phyloP scores from a whole-genome alignment of 1,140 invertebrate species.

The Caerostris darwini region DNA sequence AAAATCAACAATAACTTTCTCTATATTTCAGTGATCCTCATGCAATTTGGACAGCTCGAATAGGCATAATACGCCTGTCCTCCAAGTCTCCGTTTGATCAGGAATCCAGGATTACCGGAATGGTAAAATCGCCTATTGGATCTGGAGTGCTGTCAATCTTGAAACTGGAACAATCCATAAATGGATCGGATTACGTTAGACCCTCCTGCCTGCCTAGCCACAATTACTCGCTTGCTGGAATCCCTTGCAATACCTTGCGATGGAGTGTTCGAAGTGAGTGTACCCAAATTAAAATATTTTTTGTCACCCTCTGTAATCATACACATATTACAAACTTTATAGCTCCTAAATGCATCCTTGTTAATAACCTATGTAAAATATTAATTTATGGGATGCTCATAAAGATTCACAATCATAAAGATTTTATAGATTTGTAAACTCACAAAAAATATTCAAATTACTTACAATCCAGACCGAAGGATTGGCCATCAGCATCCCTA shows the following conservation, averaged over 20 bases:
- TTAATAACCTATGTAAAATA: too few relatives aligned
- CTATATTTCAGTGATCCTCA: slow-evolving; percentile 62
- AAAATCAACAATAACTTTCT: not conserved
- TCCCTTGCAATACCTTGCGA: slow-evolving; percentile 67
- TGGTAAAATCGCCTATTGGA: slow-evolving; percentile 94
- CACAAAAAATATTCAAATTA: too few relatives aligned
- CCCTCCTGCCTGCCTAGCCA: slow-evolving; percentile 88
- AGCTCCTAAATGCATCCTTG: too few relatives aligned
- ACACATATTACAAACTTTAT: too few relatives aligned
- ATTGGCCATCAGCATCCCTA: too few relatives aligned
- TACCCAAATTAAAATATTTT: not conserved
- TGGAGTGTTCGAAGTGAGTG: slow-evolving; percentile 66
- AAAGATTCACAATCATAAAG: too few relatives aligned
- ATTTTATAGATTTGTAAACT: too few relatives aligned
- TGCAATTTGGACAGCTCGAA: slow-evolving; percentile 83
- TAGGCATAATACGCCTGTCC: slow-evolving; percentile 88
- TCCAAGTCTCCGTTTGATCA: slow-evolving; percentile 90
- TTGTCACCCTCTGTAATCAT: too few relatives aligned
- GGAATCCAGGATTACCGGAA: slow-evolving; percentile 90
- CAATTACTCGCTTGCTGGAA: slow-evolving; percentile 70
- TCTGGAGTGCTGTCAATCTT: slow-evolving; percentile 91
- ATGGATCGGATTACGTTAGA: slow-evolving; percentile 90
- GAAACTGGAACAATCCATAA: slow-evolving; percentile 86
- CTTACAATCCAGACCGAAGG: too few relatives aligned
- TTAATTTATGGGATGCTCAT: too few relatives aligned